phyloP scores from a whole-genome alignment of 1,140 invertebrate genomes.

The Drosophila bifasciata region DNA sequence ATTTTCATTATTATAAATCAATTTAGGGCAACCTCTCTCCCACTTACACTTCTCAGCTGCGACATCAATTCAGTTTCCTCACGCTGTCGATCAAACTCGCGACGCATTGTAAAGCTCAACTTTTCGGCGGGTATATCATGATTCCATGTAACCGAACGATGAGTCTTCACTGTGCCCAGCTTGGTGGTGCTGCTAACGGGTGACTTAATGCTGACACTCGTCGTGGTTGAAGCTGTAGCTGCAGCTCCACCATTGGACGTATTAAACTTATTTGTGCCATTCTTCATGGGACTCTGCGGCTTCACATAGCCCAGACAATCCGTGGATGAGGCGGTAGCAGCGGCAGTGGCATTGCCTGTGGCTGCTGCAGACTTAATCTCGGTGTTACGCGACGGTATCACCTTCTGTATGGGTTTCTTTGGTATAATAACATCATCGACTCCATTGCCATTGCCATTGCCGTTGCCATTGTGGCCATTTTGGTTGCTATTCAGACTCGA shows the following conservation, averaged over 20 bases:
- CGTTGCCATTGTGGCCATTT: conserved; percentile 36
- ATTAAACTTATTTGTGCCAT: conserved; percentile 63
- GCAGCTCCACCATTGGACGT: conserved; percentile 60
- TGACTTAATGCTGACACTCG: conserved; percentile 52
- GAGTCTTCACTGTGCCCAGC: conserved; percentile 66
- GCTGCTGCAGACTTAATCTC: conserved; percentile 64
- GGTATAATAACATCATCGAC: conserved; percentile 79
- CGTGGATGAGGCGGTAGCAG: conserved; percentile 18
- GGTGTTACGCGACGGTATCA: conserved; percentile 85
- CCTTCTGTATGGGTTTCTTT: conserved; percentile 87
- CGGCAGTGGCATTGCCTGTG: conserved; percentile 41
- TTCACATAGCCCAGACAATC: conserved; percentile 88
- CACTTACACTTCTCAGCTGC: conserved; percentile 91
- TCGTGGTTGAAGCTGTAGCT: conserved; percentile 4
- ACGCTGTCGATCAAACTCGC: conserved; percentile 94
- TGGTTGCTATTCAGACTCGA: conserved; percentile 57
- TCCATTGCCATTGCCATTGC: conserved; percentile 51
- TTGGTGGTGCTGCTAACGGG: conserved; percentile 82
- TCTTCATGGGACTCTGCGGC: conserved; percentile 89
- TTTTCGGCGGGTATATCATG: conserved; percentile 89
- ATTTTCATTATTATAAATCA: background rate
- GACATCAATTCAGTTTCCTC: conserved; percentile 95
- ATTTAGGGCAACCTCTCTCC: background rate
- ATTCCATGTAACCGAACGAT: conserved; percentile 87
- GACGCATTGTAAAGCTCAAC: conserved; percentile 95